Conservation (phyloP, 2,113 vertebrate genomes). For the Murina feae region DNA sequence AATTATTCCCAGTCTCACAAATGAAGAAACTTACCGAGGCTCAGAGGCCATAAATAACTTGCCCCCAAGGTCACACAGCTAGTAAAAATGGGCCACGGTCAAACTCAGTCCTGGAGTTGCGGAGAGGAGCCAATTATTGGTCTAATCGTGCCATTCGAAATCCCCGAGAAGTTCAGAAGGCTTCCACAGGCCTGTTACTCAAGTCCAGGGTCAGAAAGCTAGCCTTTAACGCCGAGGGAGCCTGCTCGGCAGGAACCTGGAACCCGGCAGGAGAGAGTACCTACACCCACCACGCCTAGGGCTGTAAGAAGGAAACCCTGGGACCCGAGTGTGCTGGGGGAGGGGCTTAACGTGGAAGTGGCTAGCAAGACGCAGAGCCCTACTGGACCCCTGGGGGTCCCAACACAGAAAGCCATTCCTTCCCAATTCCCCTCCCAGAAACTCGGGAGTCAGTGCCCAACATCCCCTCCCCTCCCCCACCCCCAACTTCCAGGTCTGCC, state of each 20-base stretch:
- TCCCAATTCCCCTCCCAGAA: not conserved
- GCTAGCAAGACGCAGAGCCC: not conserved
- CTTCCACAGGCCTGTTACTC: not conserved
- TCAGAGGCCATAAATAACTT: conserved; percentile 73
- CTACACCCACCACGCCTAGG: not conserved
- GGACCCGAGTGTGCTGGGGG: not conserved
- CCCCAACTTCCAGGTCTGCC: not conserved
- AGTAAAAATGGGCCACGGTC: conserved; percentile 71
- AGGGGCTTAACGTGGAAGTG: not conserved
- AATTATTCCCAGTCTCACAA: conserved; percentile 75
- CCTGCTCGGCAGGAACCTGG: not conserved
- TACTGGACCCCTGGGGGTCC: rapidly evolving
- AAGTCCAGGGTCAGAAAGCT: not conserved
- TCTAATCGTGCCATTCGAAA: conserved; percentile 28
- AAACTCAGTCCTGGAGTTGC: conserved; percentile 73
- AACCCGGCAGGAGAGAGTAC: not conserved
- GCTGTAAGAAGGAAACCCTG: not conserved
- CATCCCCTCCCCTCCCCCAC: not conserved
- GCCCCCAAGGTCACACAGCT: conserved; percentile 76
- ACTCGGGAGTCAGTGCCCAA: not conserved
- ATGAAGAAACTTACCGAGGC: conserved; percentile 67
- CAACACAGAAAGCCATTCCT: not conserved
- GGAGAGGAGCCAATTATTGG: conserved; percentile 65
- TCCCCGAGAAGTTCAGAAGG: not conserved
- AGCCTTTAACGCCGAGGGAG: not conserved